phyloP scores from a whole-genome alignment of 2,113 vertebrate genomes.

The Andinoacara biseriatus region DNA sequence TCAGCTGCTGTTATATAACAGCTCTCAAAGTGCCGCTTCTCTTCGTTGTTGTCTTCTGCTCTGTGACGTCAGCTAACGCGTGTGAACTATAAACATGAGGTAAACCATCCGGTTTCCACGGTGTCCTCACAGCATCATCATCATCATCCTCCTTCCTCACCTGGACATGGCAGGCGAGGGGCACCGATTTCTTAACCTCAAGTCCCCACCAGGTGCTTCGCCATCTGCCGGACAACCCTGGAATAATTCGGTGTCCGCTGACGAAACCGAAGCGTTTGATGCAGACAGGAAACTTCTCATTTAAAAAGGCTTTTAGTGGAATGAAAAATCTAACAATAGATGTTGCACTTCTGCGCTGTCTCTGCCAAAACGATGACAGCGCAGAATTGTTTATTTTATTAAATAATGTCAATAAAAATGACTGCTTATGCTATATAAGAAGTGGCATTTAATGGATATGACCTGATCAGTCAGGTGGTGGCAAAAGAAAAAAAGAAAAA shows the following conservation, averaged over 20 bases:
- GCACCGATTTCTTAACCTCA: conserved; percentile 11
- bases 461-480: conserved; percentile 34
- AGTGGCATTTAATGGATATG: neutral
- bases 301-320: conserved; percentile 20
- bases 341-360: neutral
- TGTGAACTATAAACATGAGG: neutral
- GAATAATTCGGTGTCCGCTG: neutral
- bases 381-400: neutral
- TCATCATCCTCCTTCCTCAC: conserved; percentile 29
- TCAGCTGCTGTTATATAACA: conserved; percentile 7
- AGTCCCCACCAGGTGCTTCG: conserved; percentile 41
- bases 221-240: conserved; percentile 72
- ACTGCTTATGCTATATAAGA: neutral
- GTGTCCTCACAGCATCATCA: conserved; percentile 43
- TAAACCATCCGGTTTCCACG: conserved; percentile 12
- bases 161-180: conserved; percentile 14
- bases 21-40: neutral
- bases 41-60: neutral
- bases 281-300: conserved; percentile 18
- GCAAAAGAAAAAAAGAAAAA: neutral
- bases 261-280: conserved; percentile 8
- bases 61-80: neutral
- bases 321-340: conserved; percentile 6
- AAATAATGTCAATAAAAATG: neutral
- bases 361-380: neutral